Percentiles rank a stretch among this genome's conserved stretches.
Conservation (phyloP, 2,888 invertebrate species). For the Ophioninae sp. region DNA sequence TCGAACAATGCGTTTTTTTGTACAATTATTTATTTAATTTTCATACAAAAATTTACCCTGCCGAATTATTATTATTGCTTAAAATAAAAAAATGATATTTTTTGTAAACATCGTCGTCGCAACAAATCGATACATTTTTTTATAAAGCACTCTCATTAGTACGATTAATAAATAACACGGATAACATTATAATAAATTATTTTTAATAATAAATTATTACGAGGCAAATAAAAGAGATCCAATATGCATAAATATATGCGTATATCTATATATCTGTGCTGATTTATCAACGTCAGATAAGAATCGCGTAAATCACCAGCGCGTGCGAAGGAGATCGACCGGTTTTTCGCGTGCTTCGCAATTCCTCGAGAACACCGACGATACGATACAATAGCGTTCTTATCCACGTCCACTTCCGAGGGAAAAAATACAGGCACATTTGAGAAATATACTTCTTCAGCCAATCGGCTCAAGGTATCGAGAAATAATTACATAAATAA, state of each 20-base stretch:
- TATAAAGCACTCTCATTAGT: too few relatives aligned
- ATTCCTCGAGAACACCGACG: slow-evolving; percentile 16
- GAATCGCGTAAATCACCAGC: slow-evolving; percentile 53
- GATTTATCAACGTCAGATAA: slow-evolving; percentile 47
- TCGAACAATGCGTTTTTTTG: too few relatives aligned
- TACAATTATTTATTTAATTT: too few relatives aligned
- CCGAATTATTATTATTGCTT: too few relatives aligned
- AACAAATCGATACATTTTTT: too few relatives aligned
- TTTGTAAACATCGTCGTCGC: too few relatives aligned
- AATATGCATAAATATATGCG: slow-evolving; percentile 14
- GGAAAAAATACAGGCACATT: neutral
- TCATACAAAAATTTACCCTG: too few relatives aligned
- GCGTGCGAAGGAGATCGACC: slow-evolving; percentile 50
- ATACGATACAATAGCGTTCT: slow-evolving; percentile 42
- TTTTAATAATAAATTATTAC: too few relatives aligned
- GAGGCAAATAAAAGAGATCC: too few relatives aligned
- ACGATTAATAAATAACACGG: too few relatives aligned
- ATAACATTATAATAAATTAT: too few relatives aligned
- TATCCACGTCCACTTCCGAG: slow-evolving; percentile 22
- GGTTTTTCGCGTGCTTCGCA: slow-evolving; percentile 48
- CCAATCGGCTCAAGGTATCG: neutral
- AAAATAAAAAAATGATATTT: too few relatives aligned
- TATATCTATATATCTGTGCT: neutral
- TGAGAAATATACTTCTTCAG: neutral
- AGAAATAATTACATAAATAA: neutral